A percentile compares a stretch with the other conserved stretches of the same genome.
phyloP scores from a whole-genome alignment of 2,113 vertebrate species.

The Poeciliopsis occidentalis region DNA sequence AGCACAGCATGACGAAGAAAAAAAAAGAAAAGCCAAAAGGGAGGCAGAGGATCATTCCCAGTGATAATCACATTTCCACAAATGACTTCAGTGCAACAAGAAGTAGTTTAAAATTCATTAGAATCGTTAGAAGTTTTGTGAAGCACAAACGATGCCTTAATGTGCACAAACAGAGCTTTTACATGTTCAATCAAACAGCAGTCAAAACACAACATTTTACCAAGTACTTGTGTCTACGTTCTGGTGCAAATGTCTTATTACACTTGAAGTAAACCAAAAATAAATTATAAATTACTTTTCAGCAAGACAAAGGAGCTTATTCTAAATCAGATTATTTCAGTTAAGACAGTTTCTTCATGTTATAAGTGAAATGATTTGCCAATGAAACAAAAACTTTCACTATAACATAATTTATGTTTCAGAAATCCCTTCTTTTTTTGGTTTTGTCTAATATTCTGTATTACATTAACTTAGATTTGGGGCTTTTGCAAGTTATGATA shows the following conservation, averaged over 20 bases:
- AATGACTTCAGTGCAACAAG: not conserved
- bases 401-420: not conserved
- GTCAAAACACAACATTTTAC: not conserved
- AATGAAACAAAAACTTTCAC: too few species aligned
- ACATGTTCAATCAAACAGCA: too few species aligned
- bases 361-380: too few species aligned
- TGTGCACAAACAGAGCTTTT: not conserved
- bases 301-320: too few species aligned
- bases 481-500: not conserved
- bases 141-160: not conserved
- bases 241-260: too few species aligned
- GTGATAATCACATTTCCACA: slow-evolving; percentile 7
- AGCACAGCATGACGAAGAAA: slow-evolving; percentile 12
- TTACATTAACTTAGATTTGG: not conserved
- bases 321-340: too few species aligned
- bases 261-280: too few species aligned
- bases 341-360: too few species aligned
- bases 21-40: not conserved
- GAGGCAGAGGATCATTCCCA: not conserved
- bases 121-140: not conserved
- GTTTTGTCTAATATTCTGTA: not conserved
- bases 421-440: not conserved
- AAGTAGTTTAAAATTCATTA: not conserved
- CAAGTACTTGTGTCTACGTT: too few species aligned
- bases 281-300: too few species aligned